phyloP scores from a whole-genome alignment of 2,113 vertebrate species.

The Ranitomeya imitator region DNA sequence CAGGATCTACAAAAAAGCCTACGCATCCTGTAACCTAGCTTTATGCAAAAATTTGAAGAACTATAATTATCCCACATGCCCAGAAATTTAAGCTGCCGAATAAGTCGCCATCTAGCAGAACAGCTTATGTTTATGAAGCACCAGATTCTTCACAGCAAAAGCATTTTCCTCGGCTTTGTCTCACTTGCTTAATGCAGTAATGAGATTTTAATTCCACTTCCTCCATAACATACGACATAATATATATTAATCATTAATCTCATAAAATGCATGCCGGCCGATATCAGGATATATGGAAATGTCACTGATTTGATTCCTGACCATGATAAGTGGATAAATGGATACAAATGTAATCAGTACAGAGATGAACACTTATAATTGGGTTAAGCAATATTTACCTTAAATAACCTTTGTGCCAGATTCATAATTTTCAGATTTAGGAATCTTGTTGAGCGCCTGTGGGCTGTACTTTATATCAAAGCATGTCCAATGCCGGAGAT shows the following conservation, averaged over 20 bases:
- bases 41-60: not conserved
- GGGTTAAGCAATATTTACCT: not conserved
- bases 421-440: not conserved
- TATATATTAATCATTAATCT: constrained; percentile 17
- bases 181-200: constrained; percentile 1
- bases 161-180: constrained; percentile 9
- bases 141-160: constrained; percentile 19
- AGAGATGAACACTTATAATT: not conserved
- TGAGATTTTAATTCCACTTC: not conserved
- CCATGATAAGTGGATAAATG: constrained; percentile 14
- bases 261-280: not conserved
- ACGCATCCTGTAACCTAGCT: not conserved
- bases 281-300: constrained; percentile 4
- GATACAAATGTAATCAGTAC: not conserved
- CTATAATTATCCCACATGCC: constrained; percentile 9
- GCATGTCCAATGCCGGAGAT: too few species aligned
- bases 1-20: not conserved
- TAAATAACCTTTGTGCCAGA: not conserved
- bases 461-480: too few species aligned
- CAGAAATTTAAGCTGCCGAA: constrained; percentile 26
- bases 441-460: not conserved
- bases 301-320: not conserved
- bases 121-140: constrained; percentile 40
- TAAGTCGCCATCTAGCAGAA: constrained; percentile 25
- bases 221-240: not conserved